Conservation (phyloP, 92 coral and sea anemone species). For the Zoanthus sansibaricus region DNA sequence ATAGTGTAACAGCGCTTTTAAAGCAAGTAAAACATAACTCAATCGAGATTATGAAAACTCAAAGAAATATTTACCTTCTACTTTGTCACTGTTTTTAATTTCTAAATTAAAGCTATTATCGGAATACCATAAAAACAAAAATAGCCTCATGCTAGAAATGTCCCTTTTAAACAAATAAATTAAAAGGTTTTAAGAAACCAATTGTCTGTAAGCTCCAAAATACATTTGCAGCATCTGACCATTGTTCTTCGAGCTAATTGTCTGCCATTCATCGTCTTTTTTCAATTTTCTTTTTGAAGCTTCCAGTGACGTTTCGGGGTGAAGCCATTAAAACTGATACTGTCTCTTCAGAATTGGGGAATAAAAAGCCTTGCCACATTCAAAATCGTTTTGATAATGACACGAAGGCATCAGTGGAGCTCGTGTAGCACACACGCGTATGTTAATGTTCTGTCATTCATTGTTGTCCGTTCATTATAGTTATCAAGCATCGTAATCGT, state of each 20-base stretch:
- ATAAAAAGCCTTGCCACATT: neutral
- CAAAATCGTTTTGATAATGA: neutral
- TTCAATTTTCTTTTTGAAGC: neutral
- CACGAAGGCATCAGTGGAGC: neutral
- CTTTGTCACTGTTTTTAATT: neutral
- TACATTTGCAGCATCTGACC: neutral
- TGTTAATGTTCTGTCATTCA: neutral
- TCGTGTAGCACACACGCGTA: neutral
- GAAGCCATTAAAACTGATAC: neutral
- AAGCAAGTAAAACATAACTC: too few relatives aligned
- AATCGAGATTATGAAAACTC: too few relatives aligned
- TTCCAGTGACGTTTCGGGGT: neutral
- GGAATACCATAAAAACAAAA: neutral
- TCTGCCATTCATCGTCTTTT: neutral
- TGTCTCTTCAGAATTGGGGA: neutral
- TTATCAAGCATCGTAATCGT: conserved; percentile 30
- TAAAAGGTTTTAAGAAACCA: neutral
- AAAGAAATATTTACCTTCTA: too few relatives aligned
- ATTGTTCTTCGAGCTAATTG: neutral
- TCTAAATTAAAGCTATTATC: neutral
- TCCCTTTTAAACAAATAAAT: neutral
- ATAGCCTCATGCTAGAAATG: neutral
- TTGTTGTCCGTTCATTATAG: neutral
- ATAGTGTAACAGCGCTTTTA: too few relatives aligned
- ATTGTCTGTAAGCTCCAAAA: neutral